Evolutionary conservation across 2,113 vertebrate genomes (phyloP), one percentile per base, ranked within the genome.

Genomic region (Oenanthe oenanthe): DNA sequence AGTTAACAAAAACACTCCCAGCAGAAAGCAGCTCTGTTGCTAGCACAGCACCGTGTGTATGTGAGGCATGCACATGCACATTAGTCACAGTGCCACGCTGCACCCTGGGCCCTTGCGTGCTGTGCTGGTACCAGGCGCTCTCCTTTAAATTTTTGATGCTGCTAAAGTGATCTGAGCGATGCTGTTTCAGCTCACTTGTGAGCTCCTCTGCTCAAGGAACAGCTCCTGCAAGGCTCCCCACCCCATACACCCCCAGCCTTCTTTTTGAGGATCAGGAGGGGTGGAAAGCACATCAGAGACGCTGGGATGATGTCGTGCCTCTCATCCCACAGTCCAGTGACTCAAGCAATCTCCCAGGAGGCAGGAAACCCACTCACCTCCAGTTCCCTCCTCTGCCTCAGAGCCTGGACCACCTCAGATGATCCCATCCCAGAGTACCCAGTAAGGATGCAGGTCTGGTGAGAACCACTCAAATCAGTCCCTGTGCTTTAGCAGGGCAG

Each of bases 21-120:
- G 66, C 62, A 94, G 96, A 68, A 72, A 58, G 91, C 92, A 77
- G 60, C n/a, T 24, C 68, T 48, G 79, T 63, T 89, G 85, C 94
- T 91, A 79, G 60, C 84, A 50, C 87, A 57, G 81, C 86, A 47
- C 72, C 3, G 1, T 74, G 82, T 80, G 93, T 45, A 57, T 36
- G 78, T 3, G 9, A 61, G 84, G 45, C 14, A 36, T 15, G 38
- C 53, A 47, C 62, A 20, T 2, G 11, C 42, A 48, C 53, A 29
- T 81, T 9, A 45, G 61, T 87, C 85, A 88, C 54, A 4, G 36
- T 3, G 32, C 45, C 51, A 8, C 25, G 7, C 4, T 12, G 40
- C 32, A 57, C 71, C 29, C 43, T 5, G 50, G 34, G 76, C 2
- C 1, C 63, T 48, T 16, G 10, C 10, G 0, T 9, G 34, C 10